Evolutionary conservation across 2,797 vertebrate species (phyloP).

Genomic region (Buphagus erythrorhynchus): DNA sequence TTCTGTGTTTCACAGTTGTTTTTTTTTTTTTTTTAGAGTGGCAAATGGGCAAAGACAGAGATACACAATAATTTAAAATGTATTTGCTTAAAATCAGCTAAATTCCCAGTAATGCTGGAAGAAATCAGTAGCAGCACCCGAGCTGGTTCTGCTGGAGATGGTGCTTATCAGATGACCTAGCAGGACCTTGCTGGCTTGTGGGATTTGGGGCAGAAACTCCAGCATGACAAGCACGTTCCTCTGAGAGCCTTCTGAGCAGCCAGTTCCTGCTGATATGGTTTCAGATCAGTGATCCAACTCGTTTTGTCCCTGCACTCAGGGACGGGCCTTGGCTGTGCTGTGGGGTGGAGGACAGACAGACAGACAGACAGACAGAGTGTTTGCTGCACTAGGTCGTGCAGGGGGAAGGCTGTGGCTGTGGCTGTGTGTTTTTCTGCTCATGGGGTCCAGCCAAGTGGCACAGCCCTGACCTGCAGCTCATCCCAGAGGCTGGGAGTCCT

Average conservation of each 20-base stretch:
- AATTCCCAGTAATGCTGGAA: neutral
- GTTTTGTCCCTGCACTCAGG: neutral
- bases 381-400: neutral
- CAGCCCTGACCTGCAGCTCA: neutral
- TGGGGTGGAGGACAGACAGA: neutral
- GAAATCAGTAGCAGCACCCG: neutral
- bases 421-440: neutral
- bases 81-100: neutral
- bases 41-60: neutral
- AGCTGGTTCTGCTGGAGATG: neutral
- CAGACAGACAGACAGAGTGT: neutral
- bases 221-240: neutral
- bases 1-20: neutral
- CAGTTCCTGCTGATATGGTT: neutral
- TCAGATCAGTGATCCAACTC: accelerated
- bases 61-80: neutral
- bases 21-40: neutral
- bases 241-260: neutral
- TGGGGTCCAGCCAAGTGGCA: neutral
- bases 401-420: neutral
- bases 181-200: neutral
- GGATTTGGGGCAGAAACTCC: neutral
- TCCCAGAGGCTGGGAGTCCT: neutral
- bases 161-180: neutral
- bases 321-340: neutral